These are phyloP conservation scores for Zophobas morio DNA, from an alignment of 1,140 invertebrate species.

Conservation along the genomic window DNA sequence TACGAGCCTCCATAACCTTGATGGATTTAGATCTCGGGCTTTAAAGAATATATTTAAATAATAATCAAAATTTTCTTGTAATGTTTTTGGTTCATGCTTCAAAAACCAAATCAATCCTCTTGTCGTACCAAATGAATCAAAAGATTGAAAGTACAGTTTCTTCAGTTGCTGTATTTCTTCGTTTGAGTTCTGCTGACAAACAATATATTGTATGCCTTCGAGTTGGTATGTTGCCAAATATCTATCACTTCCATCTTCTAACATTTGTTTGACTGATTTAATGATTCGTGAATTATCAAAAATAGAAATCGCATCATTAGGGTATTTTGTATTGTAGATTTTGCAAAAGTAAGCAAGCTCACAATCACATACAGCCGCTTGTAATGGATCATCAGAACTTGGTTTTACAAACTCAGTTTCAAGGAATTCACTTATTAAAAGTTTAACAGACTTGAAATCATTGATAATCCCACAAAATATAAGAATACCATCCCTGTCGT, in stretches of 20 bases:
- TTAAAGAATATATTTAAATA: constrained; percentile 3
- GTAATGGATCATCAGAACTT: neutral
- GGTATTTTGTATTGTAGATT: constrained; percentile 6
- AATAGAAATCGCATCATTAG: constrained; percentile 9
- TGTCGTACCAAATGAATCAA: neutral
- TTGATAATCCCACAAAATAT: neutral
- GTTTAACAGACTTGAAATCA: constrained; percentile 3
- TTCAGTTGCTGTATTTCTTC: neutral
- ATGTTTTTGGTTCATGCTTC: constrained; percentile 11
- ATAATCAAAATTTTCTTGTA: constrained; percentile 19
- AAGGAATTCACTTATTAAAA: neutral
- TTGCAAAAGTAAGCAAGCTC: neutral
- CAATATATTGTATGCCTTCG: constrained; percentile 5
- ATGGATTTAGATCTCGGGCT: neutral
- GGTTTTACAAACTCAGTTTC: constrained; percentile 1
- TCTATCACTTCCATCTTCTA: neutral
- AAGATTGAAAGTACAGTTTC: constrained; percentile 7
- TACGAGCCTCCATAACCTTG: neutral
- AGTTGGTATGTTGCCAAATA: neutral
- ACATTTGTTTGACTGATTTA: neutral
- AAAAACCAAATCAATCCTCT: constrained; percentile 10
- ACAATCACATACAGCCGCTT: neutral
- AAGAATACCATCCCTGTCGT: neutral
- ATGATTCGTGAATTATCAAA: neutral
- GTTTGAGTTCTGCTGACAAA: neutral